Conservation (phyloP, 2,888 invertebrate genomes). For the Erebia aethiops region DNA sequence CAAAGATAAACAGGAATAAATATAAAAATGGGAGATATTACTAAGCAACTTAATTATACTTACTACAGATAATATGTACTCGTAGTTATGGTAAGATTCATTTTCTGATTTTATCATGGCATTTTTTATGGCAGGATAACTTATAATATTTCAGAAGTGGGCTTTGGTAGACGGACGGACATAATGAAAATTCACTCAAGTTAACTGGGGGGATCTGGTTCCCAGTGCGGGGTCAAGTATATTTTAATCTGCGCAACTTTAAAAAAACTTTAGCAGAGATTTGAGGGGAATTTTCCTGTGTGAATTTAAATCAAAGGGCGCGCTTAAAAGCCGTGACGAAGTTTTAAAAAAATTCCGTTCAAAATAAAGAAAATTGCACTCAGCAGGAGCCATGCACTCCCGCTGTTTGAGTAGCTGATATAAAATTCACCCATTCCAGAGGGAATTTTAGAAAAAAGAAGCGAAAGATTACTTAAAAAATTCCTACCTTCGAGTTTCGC, state of each 20-base stretch:
- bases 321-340: conserved; percentile 36
- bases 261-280: conserved; percentile 16
- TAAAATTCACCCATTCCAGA: conserved; percentile 41
- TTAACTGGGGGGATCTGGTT: too few species aligned
- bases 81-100: too few species aligned
- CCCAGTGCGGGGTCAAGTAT: too few species aligned
- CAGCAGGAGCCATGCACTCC: conserved; percentile 38
- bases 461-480: conserved; percentile 38
- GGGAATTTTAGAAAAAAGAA: conserved; percentile 37
- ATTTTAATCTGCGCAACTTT: conserved; percentile 8
- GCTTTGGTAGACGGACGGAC: too few species aligned
- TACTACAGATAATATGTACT: too few species aligned
- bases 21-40: too few species aligned
- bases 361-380: conserved; percentile 38
- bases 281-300: conserved; percentile 16
- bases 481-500: conserved; percentile 17
- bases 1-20: too few species aligned
- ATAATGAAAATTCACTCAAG: too few species aligned
- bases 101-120: too few species aligned
- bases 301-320: conserved; percentile 36
- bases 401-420: conserved; percentile 43
- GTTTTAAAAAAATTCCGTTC: conserved; percentile 33
- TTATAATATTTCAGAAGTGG: too few species aligned
- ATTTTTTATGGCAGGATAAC: too few species aligned
- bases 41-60: too few species aligned